A percentile compares a stretch with the other conserved stretches of the same genome.
phyloP scores from a whole-genome alignment of 1,140 invertebrate genomes.

The Ceratoteleas bidentatus region DNA sequence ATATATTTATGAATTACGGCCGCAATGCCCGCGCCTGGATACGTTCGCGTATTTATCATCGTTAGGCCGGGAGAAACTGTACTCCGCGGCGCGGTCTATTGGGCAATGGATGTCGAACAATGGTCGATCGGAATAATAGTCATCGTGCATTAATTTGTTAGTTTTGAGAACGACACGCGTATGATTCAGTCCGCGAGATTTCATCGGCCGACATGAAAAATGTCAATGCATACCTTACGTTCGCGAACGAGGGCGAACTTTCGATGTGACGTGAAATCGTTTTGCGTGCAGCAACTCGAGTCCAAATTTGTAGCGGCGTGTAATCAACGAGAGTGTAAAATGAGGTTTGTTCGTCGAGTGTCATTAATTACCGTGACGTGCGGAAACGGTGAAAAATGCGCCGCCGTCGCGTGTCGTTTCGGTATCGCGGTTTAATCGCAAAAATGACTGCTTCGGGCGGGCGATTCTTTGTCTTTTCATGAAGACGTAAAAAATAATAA shows the following conservation, averaged over 20 bases:
- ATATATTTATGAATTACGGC: conserved; percentile 10
- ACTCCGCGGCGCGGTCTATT: no score
- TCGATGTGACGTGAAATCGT: no score
- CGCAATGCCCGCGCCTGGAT: background rate
- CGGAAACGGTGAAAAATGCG: conserved; percentile 38
- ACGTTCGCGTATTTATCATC: conserved; percentile 6
- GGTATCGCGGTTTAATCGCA: conserved; percentile 40
- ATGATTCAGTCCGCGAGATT: no score
- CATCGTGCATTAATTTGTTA: no score
- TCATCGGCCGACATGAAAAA: no score
- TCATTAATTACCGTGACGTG: conserved; percentile 38
- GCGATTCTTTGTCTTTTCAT: conserved; percentile 38
- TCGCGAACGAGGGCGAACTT: no score
- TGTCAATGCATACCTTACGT: no score
- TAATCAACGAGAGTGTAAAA: conserved; percentile 21
- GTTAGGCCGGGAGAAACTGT: conserved; percentile 13
- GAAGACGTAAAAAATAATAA: conserved; percentile 45
- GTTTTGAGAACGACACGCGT: no score
- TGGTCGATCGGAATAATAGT: no score
- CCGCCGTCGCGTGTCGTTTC: conserved; percentile 21
- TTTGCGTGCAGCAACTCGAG: conserved; percentile 2
- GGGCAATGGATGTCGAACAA: no score
- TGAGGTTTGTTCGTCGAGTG: conserved; percentile 27
- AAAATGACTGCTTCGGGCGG: conserved; percentile 42
- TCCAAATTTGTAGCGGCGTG: background rate